Evolutionary conservation across 2,113 vertebrate species (phyloP).

Genomic region (Rynchops niger): DNA sequence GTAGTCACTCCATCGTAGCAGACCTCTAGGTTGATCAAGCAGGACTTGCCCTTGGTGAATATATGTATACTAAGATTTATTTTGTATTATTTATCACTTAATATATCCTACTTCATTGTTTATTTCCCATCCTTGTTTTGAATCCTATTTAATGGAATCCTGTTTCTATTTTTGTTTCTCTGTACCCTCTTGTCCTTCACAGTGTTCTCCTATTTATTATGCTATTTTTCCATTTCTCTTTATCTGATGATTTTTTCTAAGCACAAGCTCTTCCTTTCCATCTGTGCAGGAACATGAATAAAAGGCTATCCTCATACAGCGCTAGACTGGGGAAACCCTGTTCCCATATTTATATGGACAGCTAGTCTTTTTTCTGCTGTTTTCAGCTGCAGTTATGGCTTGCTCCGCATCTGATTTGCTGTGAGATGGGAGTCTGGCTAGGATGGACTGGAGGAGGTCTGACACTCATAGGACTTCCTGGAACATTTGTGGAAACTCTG

Average conservation of each 20-base stretch:
- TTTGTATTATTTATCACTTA: not conserved
- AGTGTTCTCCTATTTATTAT: not conserved
- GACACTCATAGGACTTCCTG: not conserved
- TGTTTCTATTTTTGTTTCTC: not conserved
- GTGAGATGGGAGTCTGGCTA: not conserved
- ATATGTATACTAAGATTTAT: not conserved
- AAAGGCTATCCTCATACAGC: not conserved
- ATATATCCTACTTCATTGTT: not conserved
- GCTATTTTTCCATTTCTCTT: not conserved
- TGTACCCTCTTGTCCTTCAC: not conserved
- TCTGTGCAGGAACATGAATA: not conserved
- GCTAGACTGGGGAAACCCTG: rapidly evolving
- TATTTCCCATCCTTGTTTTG: not conserved
- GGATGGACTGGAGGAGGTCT: not conserved
- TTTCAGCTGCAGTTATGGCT: not conserved
- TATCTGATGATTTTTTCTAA: not conserved
- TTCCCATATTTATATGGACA: not conserved
- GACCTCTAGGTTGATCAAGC: not conserved
- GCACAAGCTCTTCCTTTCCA: not conserved
- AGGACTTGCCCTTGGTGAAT: not conserved
- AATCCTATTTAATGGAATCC: not conserved
- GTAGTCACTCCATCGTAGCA: not conserved
- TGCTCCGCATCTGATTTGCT: not conserved
- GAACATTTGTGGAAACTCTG: not conserved
- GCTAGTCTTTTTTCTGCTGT: not conserved